A percentile compares a stretch with the other conserved stretches of the same genome.
Evolutionary conservation across 2,797 vertebrate species (phyloP).

Genomic region (Hyperoplus lanceolatus): DNA sequence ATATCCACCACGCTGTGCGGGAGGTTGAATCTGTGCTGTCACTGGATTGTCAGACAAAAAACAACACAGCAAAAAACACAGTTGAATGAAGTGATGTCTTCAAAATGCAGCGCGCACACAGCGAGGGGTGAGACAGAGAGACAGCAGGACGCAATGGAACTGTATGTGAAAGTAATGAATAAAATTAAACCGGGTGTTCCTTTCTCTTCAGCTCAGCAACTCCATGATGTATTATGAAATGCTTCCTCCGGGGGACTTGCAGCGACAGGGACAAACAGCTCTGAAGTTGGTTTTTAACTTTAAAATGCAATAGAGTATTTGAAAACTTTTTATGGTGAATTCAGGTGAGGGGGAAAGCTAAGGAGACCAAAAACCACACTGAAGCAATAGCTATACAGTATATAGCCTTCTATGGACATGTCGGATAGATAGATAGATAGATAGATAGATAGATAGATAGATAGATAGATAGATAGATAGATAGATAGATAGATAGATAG

Average conservation of each 20-base stretch:
- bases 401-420: not conserved
- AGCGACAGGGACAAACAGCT: not conserved
- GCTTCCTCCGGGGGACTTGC: not conserved
- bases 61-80: not conserved
- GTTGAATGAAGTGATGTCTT: not conserved
- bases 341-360: not conserved
- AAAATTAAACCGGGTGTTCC: not conserved
- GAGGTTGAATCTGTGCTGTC: conserved; percentile 21
- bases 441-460: too few relatives aligned
- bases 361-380: not conserved
- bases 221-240: conserved; percentile 18
- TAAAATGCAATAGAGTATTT: conserved; percentile 11
- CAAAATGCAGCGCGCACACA: conserved; percentile 18
- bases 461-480: too few relatives aligned
- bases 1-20: conserved; percentile 6
- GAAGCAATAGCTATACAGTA: not conserved
- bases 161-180: not conserved
- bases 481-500: too few relatives aligned
- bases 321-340: conserved; percentile 1
- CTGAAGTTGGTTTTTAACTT: conserved; percentile 13
- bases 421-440: conserved; percentile 10
- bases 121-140: not conserved
- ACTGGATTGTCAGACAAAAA: not conserved
- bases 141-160: conserved; percentile 4
- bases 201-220: conserved; percentile 3